These are phyloP conservation scores for Athetis lepigone DNA, from an alignment of 2,888 invertebrate genomes.

Conservation along the genomic window DNA sequence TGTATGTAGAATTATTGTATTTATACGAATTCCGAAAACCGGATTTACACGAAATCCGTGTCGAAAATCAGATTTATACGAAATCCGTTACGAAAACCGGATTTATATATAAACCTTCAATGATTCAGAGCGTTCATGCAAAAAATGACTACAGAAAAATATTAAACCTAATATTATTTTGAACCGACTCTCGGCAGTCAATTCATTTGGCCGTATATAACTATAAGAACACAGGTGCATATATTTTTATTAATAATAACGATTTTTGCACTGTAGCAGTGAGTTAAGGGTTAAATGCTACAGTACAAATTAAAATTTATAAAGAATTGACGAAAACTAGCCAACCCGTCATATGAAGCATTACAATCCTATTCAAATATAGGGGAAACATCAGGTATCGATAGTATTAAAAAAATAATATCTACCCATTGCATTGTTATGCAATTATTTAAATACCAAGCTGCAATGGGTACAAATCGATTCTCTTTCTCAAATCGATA, in stretches of 20 bases:
- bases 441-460: constrained; percentile 61
- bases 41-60: constrained; percentile 7
- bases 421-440: constrained; percentile 54
- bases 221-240: constrained; percentile 71
- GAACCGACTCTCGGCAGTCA: constrained; percentile 69
- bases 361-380: constrained; percentile 53
- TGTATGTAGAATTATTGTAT: constrained; percentile 53
- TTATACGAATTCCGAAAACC: constrained; percentile 8
- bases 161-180: constrained; percentile 56
- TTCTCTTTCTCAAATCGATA: constrained; percentile 55
- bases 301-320: constrained; percentile 72
- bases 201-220: constrained; percentile 76
- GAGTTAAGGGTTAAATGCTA: constrained; percentile 63
- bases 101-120: constrained; percentile 24
- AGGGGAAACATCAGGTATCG: constrained; percentile 38
- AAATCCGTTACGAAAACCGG: constrained; percentile 7
- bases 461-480: constrained; percentile 40
- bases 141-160: constrained; percentile 57
- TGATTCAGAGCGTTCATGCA: constrained; percentile 57
- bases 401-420: constrained; percentile 36
- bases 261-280: constrained; percentile 60
- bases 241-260: constrained; percentile 59
- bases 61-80: neutral
- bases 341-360: constrained; percentile 65
- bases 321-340: constrained; percentile 79